These are phyloP conservation scores for Petrolisthes manimaculis DNA, from an alignment of 2,888 invertebrate genomes.

Conservation along the genomic window DNA sequence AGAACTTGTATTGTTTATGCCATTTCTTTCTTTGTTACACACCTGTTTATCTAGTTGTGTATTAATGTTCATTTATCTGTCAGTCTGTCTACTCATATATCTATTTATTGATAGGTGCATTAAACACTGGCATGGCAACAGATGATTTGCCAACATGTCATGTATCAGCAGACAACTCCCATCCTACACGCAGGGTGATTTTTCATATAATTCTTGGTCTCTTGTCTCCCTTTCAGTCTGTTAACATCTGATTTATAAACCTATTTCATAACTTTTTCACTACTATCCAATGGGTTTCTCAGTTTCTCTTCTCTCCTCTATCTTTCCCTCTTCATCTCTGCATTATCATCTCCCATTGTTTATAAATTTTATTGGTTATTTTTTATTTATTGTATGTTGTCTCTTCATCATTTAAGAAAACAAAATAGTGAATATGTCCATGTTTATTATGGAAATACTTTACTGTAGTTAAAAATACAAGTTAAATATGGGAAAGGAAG, in stretches of 20 bases:
- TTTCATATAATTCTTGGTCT: not conserved
- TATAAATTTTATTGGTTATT: not conserved
- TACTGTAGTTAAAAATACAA: no score
- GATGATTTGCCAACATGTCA: not conserved
- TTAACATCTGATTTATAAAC: not conserved
- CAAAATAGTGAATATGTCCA: no score
- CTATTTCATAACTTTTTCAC: not conserved
- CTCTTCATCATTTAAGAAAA: not conserved
- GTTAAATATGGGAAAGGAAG: no score
- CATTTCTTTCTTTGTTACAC: not conserved
- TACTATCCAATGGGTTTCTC: not conserved
- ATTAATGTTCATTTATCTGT: not conserved
- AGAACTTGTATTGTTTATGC: not conserved
- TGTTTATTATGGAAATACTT: no score
- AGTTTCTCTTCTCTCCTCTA: not conserved
- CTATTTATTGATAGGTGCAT: not conserved
- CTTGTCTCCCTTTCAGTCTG: not conserved
- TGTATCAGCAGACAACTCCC: not conserved
- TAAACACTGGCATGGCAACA: not conserved
- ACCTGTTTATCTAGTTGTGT: no score
- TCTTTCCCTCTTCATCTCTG: not conserved
- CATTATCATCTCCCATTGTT: not conserved
- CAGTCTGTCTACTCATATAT: not conserved
- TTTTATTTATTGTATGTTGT: not conserved
- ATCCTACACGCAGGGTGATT: not conserved